A percentile compares a stretch with the other conserved stretches of the same genome.
These are phyloP conservation scores for Pseudorhombus dupliciocellatus DNA, from an alignment of 2,113 vertebrate genomes.

Conservation along the genomic window DNA sequence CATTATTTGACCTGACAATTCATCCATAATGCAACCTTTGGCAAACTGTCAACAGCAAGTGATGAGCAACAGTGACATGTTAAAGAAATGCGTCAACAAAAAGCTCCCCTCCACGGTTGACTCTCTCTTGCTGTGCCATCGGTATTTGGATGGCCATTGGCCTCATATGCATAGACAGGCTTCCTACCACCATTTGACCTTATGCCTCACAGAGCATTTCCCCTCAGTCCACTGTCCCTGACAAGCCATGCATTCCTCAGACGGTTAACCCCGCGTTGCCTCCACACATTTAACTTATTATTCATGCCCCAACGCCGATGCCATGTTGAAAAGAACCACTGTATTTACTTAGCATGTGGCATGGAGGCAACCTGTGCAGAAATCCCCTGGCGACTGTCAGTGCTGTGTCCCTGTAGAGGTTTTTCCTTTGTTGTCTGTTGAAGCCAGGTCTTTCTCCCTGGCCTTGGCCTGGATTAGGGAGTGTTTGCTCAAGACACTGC, in stretches of 20 bases:
- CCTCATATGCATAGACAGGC: conserved; percentile 11
- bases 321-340: conserved; percentile 18
- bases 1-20: conserved; percentile 48
- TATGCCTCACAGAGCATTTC: conserved; percentile 49
- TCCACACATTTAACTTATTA: conserved; percentile 47
- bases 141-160: conserved; percentile 15
- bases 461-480: conserved; percentile 64
- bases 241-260: conserved; percentile 36
- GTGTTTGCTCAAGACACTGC: conserved; percentile 64
- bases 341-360: conserved; percentile 22
- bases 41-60: conserved; percentile 35
- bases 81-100: conserved; percentile 38
- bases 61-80: conserved; percentile 30
- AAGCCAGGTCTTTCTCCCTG: conserved; percentile 64
- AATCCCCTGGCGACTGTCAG: conserved; percentile 23
- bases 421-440: conserved; percentile 56
- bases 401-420: conserved; percentile 31
- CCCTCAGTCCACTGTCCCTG: conserved; percentile 30
- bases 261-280: conserved; percentile 30
- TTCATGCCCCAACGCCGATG: conserved; percentile 41
- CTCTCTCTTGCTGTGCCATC: conserved; percentile 10
- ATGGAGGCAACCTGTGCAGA: conserved; percentile 20
- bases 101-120: conserved; percentile 20
- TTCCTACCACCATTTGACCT: conserved; percentile 54
- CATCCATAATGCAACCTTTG: conserved; percentile 42